Evolutionary conservation across 1,140 invertebrate genomes (phyloP), one percentile per base, ranked within the genome.

Genomic region (Ectropis grisescens): DNA sequence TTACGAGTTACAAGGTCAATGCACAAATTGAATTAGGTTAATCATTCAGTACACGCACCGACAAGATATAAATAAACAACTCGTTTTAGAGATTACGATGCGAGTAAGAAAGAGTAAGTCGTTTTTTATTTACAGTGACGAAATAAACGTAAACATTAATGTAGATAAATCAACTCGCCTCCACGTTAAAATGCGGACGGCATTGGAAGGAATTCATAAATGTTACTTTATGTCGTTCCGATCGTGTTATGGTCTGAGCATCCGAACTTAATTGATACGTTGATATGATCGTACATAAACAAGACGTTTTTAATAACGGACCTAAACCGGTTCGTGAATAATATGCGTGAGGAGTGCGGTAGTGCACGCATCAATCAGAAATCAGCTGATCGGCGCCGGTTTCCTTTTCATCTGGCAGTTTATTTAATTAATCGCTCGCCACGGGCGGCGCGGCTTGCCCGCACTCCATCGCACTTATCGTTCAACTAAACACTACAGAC

Each of bases 381-480:
- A 76, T 70, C 69, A 79, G 71, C 71, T 72, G 71, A 70, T 71
- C 54, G 59, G 33, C 37, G 12, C 13, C 12, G 36, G 44, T 59
- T 69, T 62, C 66, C 57, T 68, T 71, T 70, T 69, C 65, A 66
- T 70, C 60, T 61, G 52, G 48, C 54, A 60, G 51, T 65, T 58
- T 41, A 49, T 66, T 55, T 72, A 67, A 78, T 75, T 74, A 74
- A 69, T 69, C 40, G 54, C 29, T 43, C 47, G 58, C 66, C 46
- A 42, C 56, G 49, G 59, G 59, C 51, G 55, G 35, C 39, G 23
- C 26, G 37, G 22, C 25, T 6, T 26, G 9, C 14, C 37, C 33
- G 23, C 34, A 24, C 28, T 29, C 37, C 29, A 36, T 32, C 28
- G 26, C 23, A 36, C 37, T 40, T 37, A 45, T 32, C 36, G 24